phyloP scores from a whole-genome alignment of 2,113 vertebrate species.

The Canis aureus region DNA sequence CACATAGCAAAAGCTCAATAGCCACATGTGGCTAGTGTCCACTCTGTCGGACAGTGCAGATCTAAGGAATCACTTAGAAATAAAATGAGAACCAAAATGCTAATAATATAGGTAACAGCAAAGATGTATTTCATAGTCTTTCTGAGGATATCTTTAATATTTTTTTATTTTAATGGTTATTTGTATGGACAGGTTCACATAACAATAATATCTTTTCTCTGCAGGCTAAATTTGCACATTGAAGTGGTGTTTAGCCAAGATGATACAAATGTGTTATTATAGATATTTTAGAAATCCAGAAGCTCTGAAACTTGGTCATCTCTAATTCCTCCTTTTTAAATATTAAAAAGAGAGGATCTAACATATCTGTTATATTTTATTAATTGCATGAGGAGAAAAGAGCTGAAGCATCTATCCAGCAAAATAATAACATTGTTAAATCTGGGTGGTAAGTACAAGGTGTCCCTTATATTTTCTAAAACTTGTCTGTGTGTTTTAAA shows the following conservation, averaged over 20 bases:
- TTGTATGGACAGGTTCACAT: not conserved
- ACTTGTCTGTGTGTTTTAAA: not conserved
- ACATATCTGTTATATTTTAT: not conserved
- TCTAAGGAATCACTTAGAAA: conserved; percentile 6
- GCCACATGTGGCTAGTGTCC: not conserved
- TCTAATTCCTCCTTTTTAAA: not conserved
- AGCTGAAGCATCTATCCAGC: not conserved
- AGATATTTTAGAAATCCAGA: not conserved
- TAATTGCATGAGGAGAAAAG: not conserved
- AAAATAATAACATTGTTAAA: not conserved
- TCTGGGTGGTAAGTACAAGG: not conserved
- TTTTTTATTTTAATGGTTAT: not conserved
- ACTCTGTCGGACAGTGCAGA: not conserved
- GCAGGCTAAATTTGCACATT: not conserved
- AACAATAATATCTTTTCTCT: conserved; percentile 31
- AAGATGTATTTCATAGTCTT: not conserved
- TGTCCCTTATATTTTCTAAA: conserved; percentile 6
- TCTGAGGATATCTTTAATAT: not conserved
- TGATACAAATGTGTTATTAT: not conserved
- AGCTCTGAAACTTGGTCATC: not conserved
- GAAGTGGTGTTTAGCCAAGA: not conserved
- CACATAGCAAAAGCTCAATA: not conserved
- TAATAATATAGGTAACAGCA: not conserved
- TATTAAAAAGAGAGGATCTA: not conserved
- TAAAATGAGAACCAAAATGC: not conserved